Percentiles rank a stretch among this genome's conserved stretches.
Conservation (phyloP, 2,797 vertebrate genomes). For the Micromesistius poutassou region DNA sequence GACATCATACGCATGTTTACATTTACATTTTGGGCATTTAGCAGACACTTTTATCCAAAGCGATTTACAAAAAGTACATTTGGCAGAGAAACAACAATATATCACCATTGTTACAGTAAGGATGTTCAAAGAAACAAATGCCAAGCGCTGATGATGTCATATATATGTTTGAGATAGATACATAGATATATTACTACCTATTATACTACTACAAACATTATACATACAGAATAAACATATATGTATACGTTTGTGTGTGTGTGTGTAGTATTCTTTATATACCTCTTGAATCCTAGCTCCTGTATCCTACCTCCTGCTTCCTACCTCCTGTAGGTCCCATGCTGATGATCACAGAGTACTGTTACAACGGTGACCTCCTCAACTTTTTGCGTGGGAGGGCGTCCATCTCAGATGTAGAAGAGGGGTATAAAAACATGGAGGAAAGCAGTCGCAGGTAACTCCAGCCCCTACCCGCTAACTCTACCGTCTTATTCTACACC, state of each 20-base stretch:
- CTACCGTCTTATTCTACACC: not conserved
- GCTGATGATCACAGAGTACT: constrained; percentile 95
- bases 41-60: no score
- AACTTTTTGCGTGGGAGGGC: constrained; percentile 84
- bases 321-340: constrained; percentile 78
- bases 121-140: no score
- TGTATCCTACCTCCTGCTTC: not conserved
- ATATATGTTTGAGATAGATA: no score
- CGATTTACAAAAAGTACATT: no score
- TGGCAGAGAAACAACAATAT: no score
- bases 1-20: no score
- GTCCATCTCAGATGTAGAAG: constrained; percentile 52
- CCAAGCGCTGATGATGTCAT: no score
- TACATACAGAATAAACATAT: not conserved
- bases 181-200: no score
- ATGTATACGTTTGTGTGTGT: no score
- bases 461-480: not conserved
- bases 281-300: not conserved
- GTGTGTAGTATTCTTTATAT: no score
- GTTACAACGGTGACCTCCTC: constrained; percentile 88
- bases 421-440: constrained; percentile 82
- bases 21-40: no score
- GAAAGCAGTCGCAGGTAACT: constrained; percentile 72
- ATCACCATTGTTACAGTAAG: no score
- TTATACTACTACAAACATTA: not conserved